Evolutionary conservation across 2,797 vertebrate species (phyloP).

Genomic region (Leucoraja ocellata): DNA sequence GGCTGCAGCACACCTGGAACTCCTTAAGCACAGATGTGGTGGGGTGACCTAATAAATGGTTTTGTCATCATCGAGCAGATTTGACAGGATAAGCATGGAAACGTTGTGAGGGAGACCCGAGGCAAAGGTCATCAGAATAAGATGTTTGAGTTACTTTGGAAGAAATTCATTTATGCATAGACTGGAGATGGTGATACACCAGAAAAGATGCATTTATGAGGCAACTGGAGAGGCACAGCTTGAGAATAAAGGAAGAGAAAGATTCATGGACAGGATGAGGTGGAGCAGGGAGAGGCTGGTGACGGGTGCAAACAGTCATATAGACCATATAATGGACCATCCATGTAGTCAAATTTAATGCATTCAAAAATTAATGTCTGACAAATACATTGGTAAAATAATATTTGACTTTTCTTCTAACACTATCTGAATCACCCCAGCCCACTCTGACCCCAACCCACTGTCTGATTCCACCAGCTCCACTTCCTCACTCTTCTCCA

Average conservation of each 20-base stretch:
- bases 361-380: too few relatives aligned
- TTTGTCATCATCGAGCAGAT: not conserved
- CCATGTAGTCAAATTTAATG: too few relatives aligned
- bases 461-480: too few relatives aligned
- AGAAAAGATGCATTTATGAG: not conserved
- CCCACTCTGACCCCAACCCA: not conserved
- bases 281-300: not conserved
- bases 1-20: not conserved
- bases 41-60: not conserved
- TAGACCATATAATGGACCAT: not conserved
- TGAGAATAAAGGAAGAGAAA: not conserved
- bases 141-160: not conserved
- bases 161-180: not conserved
- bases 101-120: not conserved
- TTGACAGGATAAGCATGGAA: too few relatives aligned
- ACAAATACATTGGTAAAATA: too few relatives aligned
- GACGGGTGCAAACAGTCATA: not conserved
- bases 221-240: not conserved
- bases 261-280: not conserved
- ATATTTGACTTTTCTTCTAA: not conserved
- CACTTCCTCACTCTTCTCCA: too few relatives aligned
- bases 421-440: not conserved
- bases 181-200: too few relatives aligned
- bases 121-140: not conserved
- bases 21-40: not conserved